Base-by-base conservation (phyloP, 1,140 invertebrate genomes). In the Brachionus rotundiformis region DNA sequence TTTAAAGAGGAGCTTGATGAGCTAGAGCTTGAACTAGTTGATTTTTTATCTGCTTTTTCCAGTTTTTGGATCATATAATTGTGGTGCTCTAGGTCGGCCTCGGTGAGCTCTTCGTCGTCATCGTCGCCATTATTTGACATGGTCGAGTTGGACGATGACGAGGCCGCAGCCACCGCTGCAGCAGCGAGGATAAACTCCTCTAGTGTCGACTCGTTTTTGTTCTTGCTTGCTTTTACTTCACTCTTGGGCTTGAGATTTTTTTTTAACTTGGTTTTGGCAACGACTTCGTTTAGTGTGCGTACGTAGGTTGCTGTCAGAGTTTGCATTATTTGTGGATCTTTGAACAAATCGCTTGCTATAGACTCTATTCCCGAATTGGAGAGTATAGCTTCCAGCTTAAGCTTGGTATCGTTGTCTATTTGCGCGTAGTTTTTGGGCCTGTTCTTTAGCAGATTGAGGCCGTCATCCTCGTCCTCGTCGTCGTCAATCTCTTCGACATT, bases 241-340 rank as follows among this genome's bases (percentile, higher is more conserved):
- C 7, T 27, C 36, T 73, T 73, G 23, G 36, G 0, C n/a, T 31
- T 68, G 11, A 29, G 0, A 11, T 10, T 73, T 44, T 73, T 73
- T 27, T 73, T 79, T 11, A 54, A 16, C 16, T 79, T 79, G 5
- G 76, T 79, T 54, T 63, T 54, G n/a, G 76, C 44, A 7, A 79
- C 76, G 1, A 79, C 76, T 79, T 79, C 76, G 13, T 79, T 79
- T 13, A 79, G 27, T 36, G 76, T 79, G n/a, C 76, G 19, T 13
- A 79, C 76, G 31, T 79, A 79, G 36, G 76, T 79, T 6, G 76
- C 36, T 16, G 76, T 79, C 0, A 79, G 47, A 13, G 76, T 79
- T 61, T 79, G 76, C 76, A 79, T 79, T 79, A 79, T 79, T 41
- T 79, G 76, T 3, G 76, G 76, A 31, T 79, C 76, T 59, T 79